phyloP scores from a whole-genome alignment of 2,113 vertebrate genomes.

The Xerus inauris region DNA sequence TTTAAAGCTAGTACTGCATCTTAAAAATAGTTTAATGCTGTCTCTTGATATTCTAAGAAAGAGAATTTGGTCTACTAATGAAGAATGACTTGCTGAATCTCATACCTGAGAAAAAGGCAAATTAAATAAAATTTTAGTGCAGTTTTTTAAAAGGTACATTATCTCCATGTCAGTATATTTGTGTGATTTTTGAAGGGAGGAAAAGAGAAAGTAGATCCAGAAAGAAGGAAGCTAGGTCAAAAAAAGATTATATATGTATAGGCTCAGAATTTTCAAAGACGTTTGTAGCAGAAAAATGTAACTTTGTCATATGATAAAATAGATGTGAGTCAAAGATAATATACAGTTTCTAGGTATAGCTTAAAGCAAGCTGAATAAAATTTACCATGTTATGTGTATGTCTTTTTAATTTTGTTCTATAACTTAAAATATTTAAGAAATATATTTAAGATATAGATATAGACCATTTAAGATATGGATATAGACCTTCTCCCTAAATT shows the following conservation, averaged over 20 bases:
- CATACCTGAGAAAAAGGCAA: background rate
- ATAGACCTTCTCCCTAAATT: background rate
- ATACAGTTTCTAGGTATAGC: background rate
- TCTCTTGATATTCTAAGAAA: background rate
- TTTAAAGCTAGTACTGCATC: background rate
- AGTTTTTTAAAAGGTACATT: background rate
- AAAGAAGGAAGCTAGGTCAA: background rate
- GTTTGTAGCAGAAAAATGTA: background rate
- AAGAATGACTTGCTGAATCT: background rate
- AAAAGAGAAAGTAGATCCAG: too few species aligned
- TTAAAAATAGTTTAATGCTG: background rate
- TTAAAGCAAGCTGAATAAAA: background rate
- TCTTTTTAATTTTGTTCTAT: background rate
- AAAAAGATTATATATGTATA: background rate
- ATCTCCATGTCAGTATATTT: background rate
- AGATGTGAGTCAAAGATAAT: background rate
- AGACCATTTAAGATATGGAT: background rate
- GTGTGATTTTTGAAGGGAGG: background rate
- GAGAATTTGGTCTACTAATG: background rate
- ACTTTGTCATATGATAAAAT: background rate
- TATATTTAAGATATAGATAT: background rate
- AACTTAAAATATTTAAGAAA: background rate
- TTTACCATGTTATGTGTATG: background rate
- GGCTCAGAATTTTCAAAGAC: background rate
- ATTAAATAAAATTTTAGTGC: background rate